A percentile compares a stretch with the other conserved stretches of the same genome.
These are phyloP conservation scores for Campylomormyrus tamandua DNA, from an alignment of 2,113 vertebrate genomes.

Conservation along the genomic window DNA sequence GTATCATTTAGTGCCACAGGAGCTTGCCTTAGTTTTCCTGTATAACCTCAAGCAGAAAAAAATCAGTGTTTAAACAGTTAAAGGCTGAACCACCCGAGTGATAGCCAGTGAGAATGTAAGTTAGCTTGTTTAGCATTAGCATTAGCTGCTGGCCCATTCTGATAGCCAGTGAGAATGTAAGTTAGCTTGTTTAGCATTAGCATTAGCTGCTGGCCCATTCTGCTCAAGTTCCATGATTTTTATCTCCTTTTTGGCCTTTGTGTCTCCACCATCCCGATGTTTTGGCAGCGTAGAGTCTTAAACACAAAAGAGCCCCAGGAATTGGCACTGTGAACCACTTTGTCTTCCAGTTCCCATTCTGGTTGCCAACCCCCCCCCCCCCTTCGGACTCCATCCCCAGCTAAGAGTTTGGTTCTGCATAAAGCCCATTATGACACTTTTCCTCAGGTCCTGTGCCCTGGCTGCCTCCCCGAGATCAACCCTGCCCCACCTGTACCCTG, in stretches of 20 bases:
- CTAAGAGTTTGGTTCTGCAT: constrained; percentile 23
- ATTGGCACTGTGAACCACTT: constrained; percentile 2
- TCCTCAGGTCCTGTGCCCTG: constrained; percentile 18
- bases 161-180: not conserved
- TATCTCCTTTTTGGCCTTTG: not conserved
- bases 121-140: not conserved
- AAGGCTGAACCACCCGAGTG: not conserved
- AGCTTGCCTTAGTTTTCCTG: not conserved
- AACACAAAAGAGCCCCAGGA: not conserved
- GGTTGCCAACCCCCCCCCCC: not conserved
- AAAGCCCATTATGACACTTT: constrained; percentile 24
- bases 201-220: not conserved
- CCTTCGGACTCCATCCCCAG: not conserved
- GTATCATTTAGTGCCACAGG: not conserved
- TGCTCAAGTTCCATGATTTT: not conserved
- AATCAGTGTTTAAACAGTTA: not conserved
- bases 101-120: not conserved
- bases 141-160: not conserved
- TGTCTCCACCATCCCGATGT: not conserved
- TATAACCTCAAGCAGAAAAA: not conserved
- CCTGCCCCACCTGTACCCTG: not conserved
- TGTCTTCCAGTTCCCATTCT: constrained; percentile 12
- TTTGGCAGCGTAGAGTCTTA: not conserved
- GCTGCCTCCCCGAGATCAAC: constrained; percentile 18
- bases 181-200: not conserved